Evolutionary conservation across 2,888 invertebrate species (phyloP).

Genomic region (Lycophotia porphyrea): DNA sequence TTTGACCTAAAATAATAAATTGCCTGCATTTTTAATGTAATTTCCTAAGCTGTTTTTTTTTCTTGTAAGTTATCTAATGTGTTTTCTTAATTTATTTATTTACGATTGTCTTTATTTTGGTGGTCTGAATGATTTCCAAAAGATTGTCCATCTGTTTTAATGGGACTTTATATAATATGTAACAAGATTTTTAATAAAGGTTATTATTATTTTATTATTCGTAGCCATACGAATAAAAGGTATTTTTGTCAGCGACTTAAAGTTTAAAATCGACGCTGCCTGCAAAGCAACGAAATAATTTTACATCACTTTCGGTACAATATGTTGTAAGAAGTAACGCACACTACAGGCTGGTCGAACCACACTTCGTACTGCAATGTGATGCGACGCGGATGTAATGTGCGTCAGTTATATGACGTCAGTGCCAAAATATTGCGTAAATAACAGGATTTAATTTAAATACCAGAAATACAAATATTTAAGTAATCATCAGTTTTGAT

Average conservation of each 20-base stretch:
- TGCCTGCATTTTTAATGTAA: too few relatives aligned
- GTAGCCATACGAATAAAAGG: not conserved
- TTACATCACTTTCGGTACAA: not conserved
- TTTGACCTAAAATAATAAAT: too few relatives aligned
- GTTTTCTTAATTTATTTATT: too few relatives aligned
- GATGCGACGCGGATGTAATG: not conserved
- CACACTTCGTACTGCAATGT: not conserved
- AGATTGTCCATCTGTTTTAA: too few relatives aligned
- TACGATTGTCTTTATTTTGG: too few relatives aligned
- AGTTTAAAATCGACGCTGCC: not conserved
- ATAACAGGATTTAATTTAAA: not conserved
- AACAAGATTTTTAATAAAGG: too few relatives aligned
- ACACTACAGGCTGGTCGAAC: not conserved
- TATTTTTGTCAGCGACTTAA: not conserved
- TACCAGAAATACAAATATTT: not conserved
- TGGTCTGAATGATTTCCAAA: too few relatives aligned
- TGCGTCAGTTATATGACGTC: not conserved
- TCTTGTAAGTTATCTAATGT: too few relatives aligned
- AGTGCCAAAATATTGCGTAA: not conserved
- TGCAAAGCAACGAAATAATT: not conserved
- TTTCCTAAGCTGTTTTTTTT: too few relatives aligned
- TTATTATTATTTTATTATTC: not conserved
- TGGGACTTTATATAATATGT: too few relatives aligned
- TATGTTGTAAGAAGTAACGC: not conserved
- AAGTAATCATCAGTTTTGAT: conserved; percentile 13